Evolutionary conservation across 2,888 invertebrate species (phyloP).

Genomic region (Scaptomyza polygonia): DNA sequence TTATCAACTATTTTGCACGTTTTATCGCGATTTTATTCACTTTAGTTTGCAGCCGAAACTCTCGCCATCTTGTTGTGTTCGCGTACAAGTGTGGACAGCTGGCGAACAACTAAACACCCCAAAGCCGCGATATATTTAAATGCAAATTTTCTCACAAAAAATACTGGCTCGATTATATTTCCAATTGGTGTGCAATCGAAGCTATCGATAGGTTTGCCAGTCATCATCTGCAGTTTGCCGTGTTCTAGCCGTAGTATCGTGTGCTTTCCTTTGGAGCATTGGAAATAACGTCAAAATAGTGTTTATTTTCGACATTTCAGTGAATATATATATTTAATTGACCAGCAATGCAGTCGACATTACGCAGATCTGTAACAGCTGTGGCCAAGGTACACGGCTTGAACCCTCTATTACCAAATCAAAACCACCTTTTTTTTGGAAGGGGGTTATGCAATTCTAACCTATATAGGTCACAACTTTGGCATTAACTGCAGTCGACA

Average conservation of each 20-base stretch:
- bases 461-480: slow-evolving; percentile 62
- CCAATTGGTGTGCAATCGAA: slow-evolving; percentile 1
- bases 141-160: slow-evolving; percentile 3
- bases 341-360: slow-evolving; percentile 77
- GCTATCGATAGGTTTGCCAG: slow-evolving; percentile 38
- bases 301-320: slow-evolving; percentile 32
- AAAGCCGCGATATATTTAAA: slow-evolving; percentile 3
- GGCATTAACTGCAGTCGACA: slow-evolving; percentile 28
- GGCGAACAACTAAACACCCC: slow-evolving; percentile 44
- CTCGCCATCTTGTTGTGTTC: slow-evolving; percentile 77
- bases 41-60: slow-evolving; percentile 54
- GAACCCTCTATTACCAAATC: not conserved
- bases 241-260: slow-evolving; percentile 41
- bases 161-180: not conserved
- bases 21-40: slow-evolving; percentile 55
- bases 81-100: slow-evolving; percentile 63
- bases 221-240: slow-evolving; percentile 52
- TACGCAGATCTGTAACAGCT: slow-evolving; percentile 67
- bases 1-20: slow-evolving; percentile 49
- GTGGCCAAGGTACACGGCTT: slow-evolving; percentile 72
- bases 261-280: slow-evolving; percentile 43
- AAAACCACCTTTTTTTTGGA: slow-evolving; percentile 25
- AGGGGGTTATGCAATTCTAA: slow-evolving; percentile 81
- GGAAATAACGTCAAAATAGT: slow-evolving; percentile 57
- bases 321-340: slow-evolving; percentile 18